Conservation (phyloP, 2,113 vertebrate species). For the Steatornis caripensis region DNA sequence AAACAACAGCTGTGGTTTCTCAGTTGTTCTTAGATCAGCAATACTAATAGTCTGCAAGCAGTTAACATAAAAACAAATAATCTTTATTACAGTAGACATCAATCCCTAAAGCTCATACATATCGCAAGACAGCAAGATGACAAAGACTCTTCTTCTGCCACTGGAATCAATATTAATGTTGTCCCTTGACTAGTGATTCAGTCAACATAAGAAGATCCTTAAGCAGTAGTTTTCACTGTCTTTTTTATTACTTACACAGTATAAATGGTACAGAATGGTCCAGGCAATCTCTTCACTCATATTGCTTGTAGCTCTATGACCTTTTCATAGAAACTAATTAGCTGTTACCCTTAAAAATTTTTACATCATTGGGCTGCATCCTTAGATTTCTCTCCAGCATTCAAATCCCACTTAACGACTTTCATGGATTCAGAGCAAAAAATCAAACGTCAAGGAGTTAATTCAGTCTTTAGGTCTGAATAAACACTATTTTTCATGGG, state of each 20-base stretch:
- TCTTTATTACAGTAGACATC: neutral
- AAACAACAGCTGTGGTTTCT: neutral
- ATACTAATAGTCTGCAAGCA: neutral
- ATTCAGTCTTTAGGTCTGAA: neutral
- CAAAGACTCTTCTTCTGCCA: neutral
- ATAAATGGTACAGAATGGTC: neutral
- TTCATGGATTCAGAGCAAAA: neutral
- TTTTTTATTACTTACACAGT: neutral
- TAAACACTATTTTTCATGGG: neutral
- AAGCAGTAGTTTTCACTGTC: neutral
- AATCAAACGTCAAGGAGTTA: neutral
- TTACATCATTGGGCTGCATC: neutral
- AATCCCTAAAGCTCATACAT: neutral
- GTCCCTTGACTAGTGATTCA: neutral
- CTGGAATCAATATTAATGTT: neutral
- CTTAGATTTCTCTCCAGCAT: neutral
- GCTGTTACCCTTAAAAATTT: neutral
- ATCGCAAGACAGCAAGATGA: neutral
- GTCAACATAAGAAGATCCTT: neutral
- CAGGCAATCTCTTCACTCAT: neutral
- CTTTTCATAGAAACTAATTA: neutral
- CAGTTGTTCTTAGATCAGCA: neutral
- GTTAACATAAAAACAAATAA: neutral
- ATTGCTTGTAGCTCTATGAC: neutral
- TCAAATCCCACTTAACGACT: neutral